These are phyloP conservation scores for Empidonax alnorum DNA, from an alignment of 2,113 vertebrate species.

Conservation along the genomic window DNA sequence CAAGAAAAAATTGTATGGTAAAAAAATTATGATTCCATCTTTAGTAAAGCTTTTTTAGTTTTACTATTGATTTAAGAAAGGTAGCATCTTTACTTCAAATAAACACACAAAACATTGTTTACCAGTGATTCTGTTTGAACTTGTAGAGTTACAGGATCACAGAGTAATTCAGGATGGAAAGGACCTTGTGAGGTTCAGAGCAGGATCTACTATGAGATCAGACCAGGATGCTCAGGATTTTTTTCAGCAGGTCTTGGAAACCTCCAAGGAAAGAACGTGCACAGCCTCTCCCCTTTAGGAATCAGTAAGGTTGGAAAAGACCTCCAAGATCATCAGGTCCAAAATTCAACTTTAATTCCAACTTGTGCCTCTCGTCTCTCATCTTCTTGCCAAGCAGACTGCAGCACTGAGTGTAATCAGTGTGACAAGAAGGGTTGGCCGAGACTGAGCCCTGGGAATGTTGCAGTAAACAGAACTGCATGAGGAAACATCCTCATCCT, in stretches of 20 bases:
- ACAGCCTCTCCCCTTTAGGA: not conserved
- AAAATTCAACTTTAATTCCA: not conserved
- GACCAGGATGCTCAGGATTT: not conserved
- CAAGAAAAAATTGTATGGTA: not conserved
- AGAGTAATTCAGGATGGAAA: not conserved
- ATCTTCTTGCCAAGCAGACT: not conserved
- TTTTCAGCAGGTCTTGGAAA: not conserved
- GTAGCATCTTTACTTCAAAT: not conserved
- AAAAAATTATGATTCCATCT: not conserved
- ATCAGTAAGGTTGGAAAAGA: not conserved
- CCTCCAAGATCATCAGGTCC: not conserved
- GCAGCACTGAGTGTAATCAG: not conserved
- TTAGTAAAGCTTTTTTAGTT: not conserved
- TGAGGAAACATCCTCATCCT: not conserved
- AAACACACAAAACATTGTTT: not conserved
- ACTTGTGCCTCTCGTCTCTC: not conserved
- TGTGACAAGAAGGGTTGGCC: not conserved
- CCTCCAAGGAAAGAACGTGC: not conserved
- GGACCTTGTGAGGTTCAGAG: not conserved
- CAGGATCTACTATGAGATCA: not conserved
- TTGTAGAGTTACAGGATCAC: not conserved
- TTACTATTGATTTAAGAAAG: not conserved
- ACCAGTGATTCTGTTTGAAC: not conserved
- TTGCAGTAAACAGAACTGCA: fast-evolving
- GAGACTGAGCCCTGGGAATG: not conserved